These are phyloP conservation scores for Phyllopteryx taeniolatus DNA, from an alignment of 2,113 vertebrate species.

Conservation along the genomic window DNA sequence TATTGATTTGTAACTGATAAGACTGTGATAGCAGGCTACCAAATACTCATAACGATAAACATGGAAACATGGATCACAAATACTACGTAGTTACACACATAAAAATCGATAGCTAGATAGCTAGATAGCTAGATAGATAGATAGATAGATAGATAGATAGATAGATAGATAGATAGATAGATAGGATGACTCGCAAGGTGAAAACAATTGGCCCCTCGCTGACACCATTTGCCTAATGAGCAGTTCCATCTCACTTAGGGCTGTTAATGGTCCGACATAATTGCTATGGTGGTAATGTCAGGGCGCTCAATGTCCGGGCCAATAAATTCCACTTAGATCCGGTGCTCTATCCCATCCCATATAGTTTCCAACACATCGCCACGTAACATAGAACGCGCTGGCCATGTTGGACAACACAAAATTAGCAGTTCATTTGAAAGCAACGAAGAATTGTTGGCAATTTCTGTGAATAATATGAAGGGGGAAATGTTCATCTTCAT, in stretches of 20 bases:
- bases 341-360: conserved; percentile 12
- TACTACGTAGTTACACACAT: no score
- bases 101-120: no score
- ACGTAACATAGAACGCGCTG: not conserved
- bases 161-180: conserved; percentile 5
- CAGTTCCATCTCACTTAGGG: conserved; percentile 17
- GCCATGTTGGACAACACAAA: not conserved
- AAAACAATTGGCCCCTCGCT: conserved; percentile 10
- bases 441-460: not conserved
- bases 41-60: no score
- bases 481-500: not conserved
- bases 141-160: no score
- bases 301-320: conserved; percentile 5
- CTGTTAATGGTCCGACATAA: not conserved
- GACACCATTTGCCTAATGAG: conserved; percentile 17
- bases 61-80: no score
- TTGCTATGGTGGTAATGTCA: conserved; percentile 13
- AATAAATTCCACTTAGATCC: conserved; percentile 30
- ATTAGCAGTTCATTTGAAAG: not conserved
- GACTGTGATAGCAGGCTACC: no score
- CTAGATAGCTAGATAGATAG: no score
- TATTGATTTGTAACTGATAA: no score
- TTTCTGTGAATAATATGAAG: not conserved
- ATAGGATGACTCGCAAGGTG: conserved; percentile 5
- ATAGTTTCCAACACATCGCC: not conserved